These are phyloP conservation scores for Mactromeris polynyma DNA, from an alignment of 2,888 invertebrate genomes.

Conservation along the genomic window DNA sequence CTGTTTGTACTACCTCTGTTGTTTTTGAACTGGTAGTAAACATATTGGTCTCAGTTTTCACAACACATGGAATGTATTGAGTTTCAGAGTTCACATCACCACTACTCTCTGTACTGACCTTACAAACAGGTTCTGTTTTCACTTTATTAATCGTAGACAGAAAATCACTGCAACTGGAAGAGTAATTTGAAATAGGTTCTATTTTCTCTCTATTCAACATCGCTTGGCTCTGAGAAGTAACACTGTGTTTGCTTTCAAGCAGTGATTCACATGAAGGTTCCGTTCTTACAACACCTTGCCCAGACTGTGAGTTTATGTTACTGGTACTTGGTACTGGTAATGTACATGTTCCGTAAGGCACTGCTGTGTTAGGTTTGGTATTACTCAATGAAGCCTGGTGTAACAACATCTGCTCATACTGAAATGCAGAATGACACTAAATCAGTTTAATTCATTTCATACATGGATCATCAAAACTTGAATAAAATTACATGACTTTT, in stretches of 20 bases:
- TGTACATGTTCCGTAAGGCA: not conserved
- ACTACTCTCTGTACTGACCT: too few species aligned
- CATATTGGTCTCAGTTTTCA: too few species aligned
- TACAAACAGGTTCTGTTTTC: too few species aligned
- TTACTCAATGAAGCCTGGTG: not conserved
- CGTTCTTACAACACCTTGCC: not conserved
- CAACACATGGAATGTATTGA: too few species aligned
- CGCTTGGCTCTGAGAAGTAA: not conserved
- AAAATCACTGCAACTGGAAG: too few species aligned
- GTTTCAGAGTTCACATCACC: too few species aligned
- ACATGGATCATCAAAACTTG: not conserved
- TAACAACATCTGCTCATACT: not conserved
- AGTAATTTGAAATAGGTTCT: too few species aligned
- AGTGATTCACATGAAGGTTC: not conserved
- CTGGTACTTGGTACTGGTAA: not conserved
- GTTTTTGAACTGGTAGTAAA: too few species aligned
- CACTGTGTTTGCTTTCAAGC: not conserved
- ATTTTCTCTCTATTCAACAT: too few species aligned
- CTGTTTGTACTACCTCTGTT: too few species aligned
- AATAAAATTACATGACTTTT: not conserved
- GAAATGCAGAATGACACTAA: not conserved
- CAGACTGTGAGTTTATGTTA: not conserved
- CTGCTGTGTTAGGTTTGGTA: not conserved
- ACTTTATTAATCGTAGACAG: too few species aligned
- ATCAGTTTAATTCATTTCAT: not conserved